A percentile compares a stretch with the other conserved stretches of the same genome.
Evolutionary conservation across 2,888 invertebrate species (phyloP).

Genomic region (Eulithis testata): DNA sequence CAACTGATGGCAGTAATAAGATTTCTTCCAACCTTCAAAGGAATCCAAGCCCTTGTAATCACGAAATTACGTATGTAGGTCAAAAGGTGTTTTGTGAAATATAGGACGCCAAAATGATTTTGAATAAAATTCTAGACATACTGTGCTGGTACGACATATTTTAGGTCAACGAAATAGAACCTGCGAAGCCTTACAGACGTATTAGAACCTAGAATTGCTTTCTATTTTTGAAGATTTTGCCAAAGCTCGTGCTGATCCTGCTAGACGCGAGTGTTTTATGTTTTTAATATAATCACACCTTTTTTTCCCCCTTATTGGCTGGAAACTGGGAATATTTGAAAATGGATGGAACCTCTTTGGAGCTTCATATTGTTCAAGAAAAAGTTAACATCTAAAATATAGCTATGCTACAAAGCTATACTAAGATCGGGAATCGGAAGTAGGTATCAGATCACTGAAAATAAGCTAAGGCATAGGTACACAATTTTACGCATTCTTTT

Average conservation of each 20-base stretch:
- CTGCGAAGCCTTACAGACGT: slow-evolving; percentile 4
- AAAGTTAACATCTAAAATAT: not conserved
- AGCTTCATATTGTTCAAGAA: no score
- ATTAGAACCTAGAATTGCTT: not conserved
- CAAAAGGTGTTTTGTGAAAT: slow-evolving; percentile 15
- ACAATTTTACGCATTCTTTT: not conserved
- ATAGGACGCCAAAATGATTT: not conserved
- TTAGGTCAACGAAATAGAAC: not conserved
- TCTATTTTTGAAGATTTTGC: not conserved
- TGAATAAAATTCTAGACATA: not conserved
- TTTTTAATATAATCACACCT: no score
- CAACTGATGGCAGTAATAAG: slow-evolving; percentile 16
- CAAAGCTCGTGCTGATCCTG: not conserved
- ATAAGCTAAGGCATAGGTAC: slow-evolving; percentile 4
- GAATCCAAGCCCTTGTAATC: slow-evolving; percentile 24
- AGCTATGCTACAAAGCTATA: no score
- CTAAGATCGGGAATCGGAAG: slow-evolving; percentile 10
- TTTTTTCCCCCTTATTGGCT: no score
- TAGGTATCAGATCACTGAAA: slow-evolving; percentile 12
- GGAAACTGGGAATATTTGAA: no score
- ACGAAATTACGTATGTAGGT: slow-evolving; percentile 24
- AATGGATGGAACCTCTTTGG: no score
- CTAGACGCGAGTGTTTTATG: no score
- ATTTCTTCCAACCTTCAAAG: slow-evolving; percentile 14
- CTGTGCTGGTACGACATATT: not conserved